Evolutionary conservation across 2,113 vertebrate genomes (phyloP), one percentile per base, ranked within the genome.

Genomic region (Propithecus coquereli): DNA sequence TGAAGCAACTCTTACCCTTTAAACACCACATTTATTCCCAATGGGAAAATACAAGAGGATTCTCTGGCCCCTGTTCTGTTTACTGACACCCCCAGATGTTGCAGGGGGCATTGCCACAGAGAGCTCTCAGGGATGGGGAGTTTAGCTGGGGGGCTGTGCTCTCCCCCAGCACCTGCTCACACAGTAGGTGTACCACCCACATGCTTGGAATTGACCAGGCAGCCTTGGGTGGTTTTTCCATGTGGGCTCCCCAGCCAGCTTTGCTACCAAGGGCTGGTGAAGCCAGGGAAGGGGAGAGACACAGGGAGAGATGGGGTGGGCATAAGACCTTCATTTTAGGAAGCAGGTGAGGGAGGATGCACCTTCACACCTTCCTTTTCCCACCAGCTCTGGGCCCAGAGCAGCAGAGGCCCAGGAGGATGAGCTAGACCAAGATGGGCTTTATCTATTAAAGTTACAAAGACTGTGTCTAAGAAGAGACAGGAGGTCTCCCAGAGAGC

Each of bases 271-370:
- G 30, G 16, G 22, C n/a, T 59, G 47, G 30, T 13, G 47, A 87
- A 17, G 4, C 32, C 23, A 52, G 37, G 40, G 4, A 63, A 43
- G 52, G 17, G 3, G n/a, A 83, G 47, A 89, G 70, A 25, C 12
- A 11, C 37, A 8, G 23, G 70, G 30, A 47, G 1, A 30, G 18
- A 23, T 0, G 2, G 14, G 5, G n/a, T 27, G 9, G 25, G 2
- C 25, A 9, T 12, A 7, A 61, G 37, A 52, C 6, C 43, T 85
- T 79, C 25, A 6, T 68, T 52, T 85, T 5, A 18, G 65, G 79
- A 47, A 85, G 40, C 30, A 27, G 25, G 37, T 25, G 8, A 47
- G 34, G 25, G 14, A 77, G 50, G 22, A 4, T 57, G 5, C 3
- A 12, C 0, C 63, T 66, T 20, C 47, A 50, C 4, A 10, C 12